Base-by-base conservation (phyloP, 2,888 invertebrate genomes). In the Eristalis intricaria region DNA sequence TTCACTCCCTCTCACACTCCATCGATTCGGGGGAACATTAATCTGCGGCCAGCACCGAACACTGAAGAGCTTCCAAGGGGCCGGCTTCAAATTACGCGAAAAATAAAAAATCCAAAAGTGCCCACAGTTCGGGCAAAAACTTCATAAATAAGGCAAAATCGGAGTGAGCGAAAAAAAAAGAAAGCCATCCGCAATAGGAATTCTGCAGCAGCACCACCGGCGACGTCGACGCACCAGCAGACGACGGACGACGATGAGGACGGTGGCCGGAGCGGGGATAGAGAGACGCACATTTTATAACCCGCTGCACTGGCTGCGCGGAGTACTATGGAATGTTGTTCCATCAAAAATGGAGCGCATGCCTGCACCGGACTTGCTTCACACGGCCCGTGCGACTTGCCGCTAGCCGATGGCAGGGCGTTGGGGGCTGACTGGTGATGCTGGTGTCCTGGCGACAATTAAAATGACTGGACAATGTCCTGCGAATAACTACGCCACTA, bases 271-370 rank as follows among this genome's bases (percentile, higher is more conserved):
- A n/a, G n/a, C 50, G 7, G 50, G 5, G 50, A 50, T 8, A 50
- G 50, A 50, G 50, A 50, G 50, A 50, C 50, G 50, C 50, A 50
- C 50, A 19, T 70, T 58, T 77, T 73, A 61, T 74, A 60, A 58
- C 65, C 60, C 68, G 71, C 29, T 71, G 38, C 76, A 64, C 70
- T 84, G 58, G 70, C 75, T 76, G 63, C 66, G 61, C 66, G 61
- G 15, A 71, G 60, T 84, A 58, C 75, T 69, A 19, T 56, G 84
- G 87, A 87, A 84, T 87, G 84, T 73, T 76, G 87, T 75, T 76
- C 76, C 87, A 87, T 87, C 87, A 65, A 87, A 87, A 87, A 84
- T 87, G 86, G 86, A 87, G 84, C 75, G 75, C 63, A 87, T 84
- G 40, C 64, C 75, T 64, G 3, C 19, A 68, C 79, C 35, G 75